Percentiles rank a stretch among this genome's conserved stretches.
These are phyloP conservation scores for Typhlomys cinereus DNA, from an alignment of 2,113 vertebrate genomes.

Conservation along the genomic window DNA sequence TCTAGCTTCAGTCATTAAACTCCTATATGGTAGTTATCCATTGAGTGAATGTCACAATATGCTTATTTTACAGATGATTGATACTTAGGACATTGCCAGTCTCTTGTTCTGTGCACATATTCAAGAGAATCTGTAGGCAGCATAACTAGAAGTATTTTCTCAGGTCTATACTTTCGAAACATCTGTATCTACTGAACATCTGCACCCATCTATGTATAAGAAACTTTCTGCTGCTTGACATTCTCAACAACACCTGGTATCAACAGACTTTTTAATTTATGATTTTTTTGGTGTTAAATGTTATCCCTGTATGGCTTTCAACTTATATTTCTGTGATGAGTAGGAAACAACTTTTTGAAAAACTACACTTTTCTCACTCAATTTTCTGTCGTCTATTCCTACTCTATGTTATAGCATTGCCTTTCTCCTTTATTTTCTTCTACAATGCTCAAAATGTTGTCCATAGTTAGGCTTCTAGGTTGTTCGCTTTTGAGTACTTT, in stretches of 20 bases:
- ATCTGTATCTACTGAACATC: neutral
- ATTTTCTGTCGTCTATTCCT: neutral
- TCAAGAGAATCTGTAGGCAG: neutral
- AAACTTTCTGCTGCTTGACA: neutral
- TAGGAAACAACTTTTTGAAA: neutral
- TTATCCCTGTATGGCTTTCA: neutral
- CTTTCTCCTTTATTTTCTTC: constrained; percentile 13
- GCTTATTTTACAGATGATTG: neutral
- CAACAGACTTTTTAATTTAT: neutral
- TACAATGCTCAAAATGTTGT: constrained; percentile 32
- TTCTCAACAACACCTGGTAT: neutral
- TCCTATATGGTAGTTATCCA: neutral
- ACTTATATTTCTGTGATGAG: neutral
- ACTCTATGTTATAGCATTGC: no score
- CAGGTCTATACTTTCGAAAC: neutral
- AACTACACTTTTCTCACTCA: neutral
- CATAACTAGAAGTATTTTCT: neutral
- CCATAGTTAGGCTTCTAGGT: neutral
- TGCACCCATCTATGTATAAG: no score
- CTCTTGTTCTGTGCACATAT: neutral
- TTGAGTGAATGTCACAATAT: neutral
- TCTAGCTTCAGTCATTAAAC: neutral
- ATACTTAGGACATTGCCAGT: neutral
- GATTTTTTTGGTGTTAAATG: no score
- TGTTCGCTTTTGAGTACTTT: no score